Base-by-base conservation (phyloP, 2,888 invertebrate genomes). In the Ichneumoninae sp. region DNA sequence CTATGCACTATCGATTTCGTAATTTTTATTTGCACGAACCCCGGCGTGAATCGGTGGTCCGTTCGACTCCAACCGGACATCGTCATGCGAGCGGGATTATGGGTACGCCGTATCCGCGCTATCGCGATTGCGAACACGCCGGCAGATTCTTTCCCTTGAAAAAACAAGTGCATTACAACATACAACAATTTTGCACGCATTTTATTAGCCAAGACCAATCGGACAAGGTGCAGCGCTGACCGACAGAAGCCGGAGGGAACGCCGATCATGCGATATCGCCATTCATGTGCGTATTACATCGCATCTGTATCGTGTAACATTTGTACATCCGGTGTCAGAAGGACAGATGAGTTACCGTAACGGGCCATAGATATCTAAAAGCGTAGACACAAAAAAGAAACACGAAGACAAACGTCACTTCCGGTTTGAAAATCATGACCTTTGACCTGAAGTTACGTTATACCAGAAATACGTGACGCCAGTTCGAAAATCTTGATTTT, bases 251-350 rank as follows among this genome's bases (percentile, higher is more conserved):
- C n/a, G 19, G 36, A 26, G 40, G 8, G n/a, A 70, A 68, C 65
- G 75, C 33, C 74, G 54, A 66, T 84, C 86, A 87, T 83, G 87
- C 86, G 86, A 86, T 82, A 83, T 85, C 80, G 68, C 77, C 83
- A 85, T 86, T 85, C 86, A 69, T 50, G 47, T 47, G 71, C 66
- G 44, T 22, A 68, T 68, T 65, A 33, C 52, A 50, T 75, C 62
- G 54, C 13, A 50, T 30, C 13, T 26, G n/a, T 33, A 33, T 1
- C 30, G 1, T 16, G 30, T 62, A 47, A 62, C 62, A 33, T 62
- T 62, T 62, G 33, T 62, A 16, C 7, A 62, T 62, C 62, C 62
- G 62, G 62, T 62, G n/a, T 62, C 33, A 7, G 33, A 62, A 33
- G n/a, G 33, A 62, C 33, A 33, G 7, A 3, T 1, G n/a, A 62